phyloP scores from a whole-genome alignment of 2,888 invertebrate genomes.

The Lysandra coridon region DNA sequence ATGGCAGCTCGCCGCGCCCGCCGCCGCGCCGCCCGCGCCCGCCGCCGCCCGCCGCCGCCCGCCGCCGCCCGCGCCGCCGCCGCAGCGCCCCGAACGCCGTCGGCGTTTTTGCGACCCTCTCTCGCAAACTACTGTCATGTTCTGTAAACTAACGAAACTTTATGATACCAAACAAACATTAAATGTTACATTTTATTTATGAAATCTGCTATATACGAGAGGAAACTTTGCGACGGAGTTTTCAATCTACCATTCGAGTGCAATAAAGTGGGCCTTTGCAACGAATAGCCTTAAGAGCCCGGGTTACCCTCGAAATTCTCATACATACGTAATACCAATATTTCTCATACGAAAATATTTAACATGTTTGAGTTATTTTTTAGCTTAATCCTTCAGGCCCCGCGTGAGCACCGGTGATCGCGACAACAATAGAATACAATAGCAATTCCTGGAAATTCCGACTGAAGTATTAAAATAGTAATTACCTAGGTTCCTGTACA shows the following conservation, averaged over 20 bases:
- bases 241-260: not conserved
- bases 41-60: slow-evolving; percentile 43
- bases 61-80: slow-evolving; percentile 37
- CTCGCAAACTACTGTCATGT: slow-evolving; percentile 49
- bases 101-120: slow-evolving; percentile 64
- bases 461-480: too few relatives aligned
- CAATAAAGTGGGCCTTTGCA: not conserved
- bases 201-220: slow-evolving; percentile 14
- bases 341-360: too few relatives aligned
- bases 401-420: too few relatives aligned
- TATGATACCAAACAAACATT: slow-evolving; percentile 47
- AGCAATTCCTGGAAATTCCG: too few relatives aligned
- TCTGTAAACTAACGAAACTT: slow-evolving; percentile 50
- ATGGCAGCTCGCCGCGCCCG: slow-evolving; percentile 57
- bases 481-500: too few relatives aligned
- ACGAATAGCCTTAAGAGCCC: too few relatives aligned
- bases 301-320: too few relatives aligned
- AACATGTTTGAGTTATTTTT: too few relatives aligned
- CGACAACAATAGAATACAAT: too few relatives aligned
- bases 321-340: too few relatives aligned
- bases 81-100: slow-evolving; percentile 49
- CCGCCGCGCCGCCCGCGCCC: not conserved
- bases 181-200: slow-evolving; percentile 29
- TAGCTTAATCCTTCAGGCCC: too few relatives aligned
- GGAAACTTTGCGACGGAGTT: not conserved